A percentile compares a stretch with the other conserved stretches of the same genome.
Evolutionary conservation across 2,888 invertebrate species (phyloP).

Genomic region (Tholera decimalis): DNA sequence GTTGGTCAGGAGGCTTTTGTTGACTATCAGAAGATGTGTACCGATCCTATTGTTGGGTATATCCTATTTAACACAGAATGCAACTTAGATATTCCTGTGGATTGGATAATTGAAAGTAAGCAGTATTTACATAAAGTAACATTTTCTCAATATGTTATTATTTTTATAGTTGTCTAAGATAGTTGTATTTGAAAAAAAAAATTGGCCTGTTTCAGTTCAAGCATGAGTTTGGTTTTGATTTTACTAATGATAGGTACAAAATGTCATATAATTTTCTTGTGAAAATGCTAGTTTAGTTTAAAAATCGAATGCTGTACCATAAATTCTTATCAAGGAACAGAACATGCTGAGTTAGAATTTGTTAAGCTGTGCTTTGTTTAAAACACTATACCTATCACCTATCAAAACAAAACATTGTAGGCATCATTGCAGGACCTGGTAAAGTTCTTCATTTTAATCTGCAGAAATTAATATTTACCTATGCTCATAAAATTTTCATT

Average conservation of each 20-base stretch:
- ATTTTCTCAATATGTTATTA: too few relatives aligned
- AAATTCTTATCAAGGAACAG: neutral
- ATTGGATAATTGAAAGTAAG: conserved; percentile 70
- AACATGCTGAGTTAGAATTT: neutral
- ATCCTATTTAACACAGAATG: conserved; percentile 61
- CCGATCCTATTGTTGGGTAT: conserved; percentile 64
- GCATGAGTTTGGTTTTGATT: neutral
- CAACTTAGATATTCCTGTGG: conserved; percentile 33
- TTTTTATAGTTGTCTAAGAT: too few relatives aligned
- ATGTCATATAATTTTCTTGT: neutral
- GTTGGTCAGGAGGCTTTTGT: conserved; percentile 38
- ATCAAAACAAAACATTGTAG: too few relatives aligned
- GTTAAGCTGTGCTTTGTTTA: neutral
- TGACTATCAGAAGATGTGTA: conserved; percentile 24
- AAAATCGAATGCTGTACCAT: neutral
- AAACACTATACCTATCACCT: neutral
- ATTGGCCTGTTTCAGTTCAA: neutral
- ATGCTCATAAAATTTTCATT: too few relatives aligned
- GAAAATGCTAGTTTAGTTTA: neutral
- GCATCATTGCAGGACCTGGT: too few relatives aligned
- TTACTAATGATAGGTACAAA: neutral
- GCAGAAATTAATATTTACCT: too few relatives aligned
- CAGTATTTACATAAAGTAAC: neutral
- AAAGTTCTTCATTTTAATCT: too few relatives aligned
- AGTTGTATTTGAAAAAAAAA: neutral